phyloP scores from a whole-genome alignment of 2,888 invertebrate species.

The Tineola bisselliella region DNA sequence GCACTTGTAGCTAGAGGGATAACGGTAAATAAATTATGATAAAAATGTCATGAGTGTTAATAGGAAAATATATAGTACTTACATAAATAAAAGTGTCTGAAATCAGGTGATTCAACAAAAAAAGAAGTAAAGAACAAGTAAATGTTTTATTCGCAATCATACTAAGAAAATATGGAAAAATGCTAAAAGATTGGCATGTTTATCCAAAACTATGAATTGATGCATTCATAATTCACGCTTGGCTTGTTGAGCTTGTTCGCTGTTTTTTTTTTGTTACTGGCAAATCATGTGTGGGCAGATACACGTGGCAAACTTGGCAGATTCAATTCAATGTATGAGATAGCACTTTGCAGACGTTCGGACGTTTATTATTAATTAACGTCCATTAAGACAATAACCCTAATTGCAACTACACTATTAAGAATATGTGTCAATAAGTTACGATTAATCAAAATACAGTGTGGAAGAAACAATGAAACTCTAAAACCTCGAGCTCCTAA shows the following conservation, averaged over 20 bases:
- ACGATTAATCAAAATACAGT: no score
- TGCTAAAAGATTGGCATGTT: no score
- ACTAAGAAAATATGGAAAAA: no score
- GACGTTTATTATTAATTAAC: neutral
- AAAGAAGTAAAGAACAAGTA: no score
- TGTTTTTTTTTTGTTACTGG: neutral
- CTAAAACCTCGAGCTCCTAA: neutral
- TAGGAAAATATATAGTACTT: no score
- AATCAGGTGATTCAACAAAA: no score
- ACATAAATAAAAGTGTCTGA: no score
- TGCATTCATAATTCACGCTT: neutral
- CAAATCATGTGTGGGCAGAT: neutral
- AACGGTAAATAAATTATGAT: no score
- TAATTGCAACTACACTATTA: neutral
- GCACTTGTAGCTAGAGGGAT: neutral
- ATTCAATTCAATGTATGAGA: neutral
- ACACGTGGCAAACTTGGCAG: conserved; percentile 6
- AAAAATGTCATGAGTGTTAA: no score
- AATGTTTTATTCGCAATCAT: no score
- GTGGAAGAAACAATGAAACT: neutral
- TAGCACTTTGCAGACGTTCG: neutral
- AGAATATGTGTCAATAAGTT: no score
- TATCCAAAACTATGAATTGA: no score
- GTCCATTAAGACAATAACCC: neutral
- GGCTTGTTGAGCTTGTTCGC: neutral